Conservation (phyloP, 2,113 vertebrate genomes). For the rabbit (Oryctolagus cuniculus) region mOryCun1.1 NC_091443.1:102223501-102224000, state of each 20-base stretch:
- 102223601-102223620: not conserved
- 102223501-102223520: not conserved
- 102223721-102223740: too few species aligned
- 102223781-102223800: not conserved
- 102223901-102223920: slow-evolving; percentile 36
- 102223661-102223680: too few species aligned
- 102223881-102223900: too few species aligned
- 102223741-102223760: too few species aligned
- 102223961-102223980: slow-evolving; percentile 76
- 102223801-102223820: too few species aligned
- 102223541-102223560: not conserved
- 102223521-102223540: too few species aligned
- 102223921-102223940: slow-evolving; percentile 75
- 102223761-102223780: not conserved
- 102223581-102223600: not conserved
- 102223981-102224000: slow-evolving; percentile 81
- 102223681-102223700: too few species aligned
- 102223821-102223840: not conserved
- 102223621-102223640: not conserved
- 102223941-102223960: slow-evolving; percentile 56
- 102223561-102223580: not conserved
- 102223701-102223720: not conserved
- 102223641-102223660: not conserved
- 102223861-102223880: too few species aligned
- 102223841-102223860: too few species aligned